Base-by-base conservation (phyloP, 2,888 invertebrate genomes). In the Linyphia triangularis region DNA sequence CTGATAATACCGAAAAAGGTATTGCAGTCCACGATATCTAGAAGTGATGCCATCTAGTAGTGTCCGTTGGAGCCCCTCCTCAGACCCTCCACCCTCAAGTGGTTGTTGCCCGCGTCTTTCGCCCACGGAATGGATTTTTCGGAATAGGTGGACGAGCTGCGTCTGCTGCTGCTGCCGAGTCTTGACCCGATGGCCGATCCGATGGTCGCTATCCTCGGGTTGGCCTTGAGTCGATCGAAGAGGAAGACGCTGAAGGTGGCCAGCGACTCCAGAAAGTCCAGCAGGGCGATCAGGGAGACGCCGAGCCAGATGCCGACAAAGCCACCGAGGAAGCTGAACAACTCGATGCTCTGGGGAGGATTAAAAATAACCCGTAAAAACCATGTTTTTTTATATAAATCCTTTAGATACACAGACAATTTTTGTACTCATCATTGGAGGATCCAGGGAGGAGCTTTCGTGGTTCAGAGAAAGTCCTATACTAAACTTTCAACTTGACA, bases 291-390 rank as follows among this genome's bases (percentile, higher is more conserved):
- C 30, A 85, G 65, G 19, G 89, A 89, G 1, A 89, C 78, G 1
- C 89, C 88, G 1, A 89, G 57, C 89, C 89, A 89, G n/a, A 89
- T 89, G 16, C 89, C 89, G 0, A 89, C 30, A 37, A 86, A 88
- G 19, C 89, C 89, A 22, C 89, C 89, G 16, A 89, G 67, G 26
- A 88, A 78, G 22, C 88, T 88, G 63, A 88, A 88, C 33, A 88
- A 51, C 33, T 88, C 88, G 69, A 88, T 88, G 28, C 77, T 83
- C 88, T 88, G 57, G 0, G 7, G 10, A 19, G 28, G 4, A 28
- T 13, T 9, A 10, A 75, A n/a, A 72, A n/a, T n/a, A n/a, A n/a
- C n/a, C n/a, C n/a, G 30, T 5, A 22, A 59, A 59, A 22, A 59
- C n/a, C n/a, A n/a, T n/a, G n/a, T n/a, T n/a, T n/a, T n/a, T n/a